Evolutionary conservation across 2,113 vertebrate species (phyloP), one percentile per base, ranked within the genome.

Genomic region (Scytalopus superciliaris): DNA sequence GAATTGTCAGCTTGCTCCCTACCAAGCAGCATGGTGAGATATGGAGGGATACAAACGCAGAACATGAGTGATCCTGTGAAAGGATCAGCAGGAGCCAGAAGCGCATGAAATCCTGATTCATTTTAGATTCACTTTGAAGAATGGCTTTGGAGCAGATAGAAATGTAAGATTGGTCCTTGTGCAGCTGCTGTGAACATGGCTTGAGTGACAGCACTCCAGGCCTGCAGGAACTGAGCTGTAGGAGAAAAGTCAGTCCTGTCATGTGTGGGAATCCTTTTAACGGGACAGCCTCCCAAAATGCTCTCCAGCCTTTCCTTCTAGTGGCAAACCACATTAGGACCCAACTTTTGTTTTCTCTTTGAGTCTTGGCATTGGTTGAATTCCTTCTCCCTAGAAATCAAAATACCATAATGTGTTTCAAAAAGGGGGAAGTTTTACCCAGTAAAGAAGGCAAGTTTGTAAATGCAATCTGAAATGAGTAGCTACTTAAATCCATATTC

Each of bases 71-170:
- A 87, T 74, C 10, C 28, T 6, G 33, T 67, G 47, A 37, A 93
- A 84, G 30, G n/a, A 66, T 49, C 67, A 33, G 44, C 37, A 57
- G 67, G 80, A 73, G 31, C 30, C 30, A 87, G 57, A 50, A 89
- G 35, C 3, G 3, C 10, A 2, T 62, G 59, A 80, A 66, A 84
- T 53, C 12, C 42, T 18, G 47, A 42, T 69, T 73, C 25, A 63
- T 67, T 89, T 84, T 79, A 47, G 49, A 91, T 87, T 70, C 6
- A 15, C 60, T 91, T 80, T 55, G 63, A 79, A 67, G 69, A 85
- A 57, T 12, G 47, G 12, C 21, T 49, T 73, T 21, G 37, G 80
- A 94, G 39, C 28, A 81, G 55, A 42, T 30, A n/a, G 49, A 80
- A 14, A 22, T 2, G 1, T 44, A 5, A 62, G 50, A 24, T 47